Base-by-base conservation (phyloP, 2,113 vertebrate genomes). In the Anolis carolinensis region DNA sequence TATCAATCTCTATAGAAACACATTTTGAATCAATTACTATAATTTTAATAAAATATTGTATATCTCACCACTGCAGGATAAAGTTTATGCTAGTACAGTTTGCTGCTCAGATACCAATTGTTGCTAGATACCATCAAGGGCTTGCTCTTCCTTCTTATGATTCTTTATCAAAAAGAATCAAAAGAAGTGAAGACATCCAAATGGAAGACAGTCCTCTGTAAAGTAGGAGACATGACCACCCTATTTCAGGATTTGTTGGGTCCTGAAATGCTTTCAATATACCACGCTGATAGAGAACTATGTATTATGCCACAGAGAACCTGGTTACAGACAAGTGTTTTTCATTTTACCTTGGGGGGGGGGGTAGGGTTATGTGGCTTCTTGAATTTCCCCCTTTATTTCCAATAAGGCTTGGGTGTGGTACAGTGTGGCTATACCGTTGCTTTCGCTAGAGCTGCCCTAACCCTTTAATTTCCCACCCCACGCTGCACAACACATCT, bases 391-490 rank as follows among this genome's bases (percentile, higher is more conserved):
- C 55, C 30, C 39, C 1, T 4, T 27, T 72, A 52, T 63, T 32
- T 79, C 21, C 32, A 62, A 44, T 48, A 75, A 48, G 55, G 18
- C 23, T 83, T 62, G 18, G 0, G 82, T 62, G 72, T 63, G 72
- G 62, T 11, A 13, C 55, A 4, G 21, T 48, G 3, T 83, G 30
- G 18, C 36, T 9, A 44, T 30, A 25, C 36, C 52, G 48, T 82
- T 32, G 13, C 18, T 50, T 44, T 44, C 16, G 0, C 44, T 68
- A 39, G 59, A 27, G 16, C 65, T 68, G 65, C 65, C 11, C 65
- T 18, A 65, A 65, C 63, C 70, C 93, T 78, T 94, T 90, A 86
- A 77, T 83, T 95, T 93, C 92, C n/a, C 52, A 73, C 13, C 78
- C 77, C 89, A 48, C 50, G 52, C 82, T 93, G 82, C 50, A 90